phyloP scores from a whole-genome alignment of 1,140 invertebrate species.

The Meloidogyne hapla region DNA sequence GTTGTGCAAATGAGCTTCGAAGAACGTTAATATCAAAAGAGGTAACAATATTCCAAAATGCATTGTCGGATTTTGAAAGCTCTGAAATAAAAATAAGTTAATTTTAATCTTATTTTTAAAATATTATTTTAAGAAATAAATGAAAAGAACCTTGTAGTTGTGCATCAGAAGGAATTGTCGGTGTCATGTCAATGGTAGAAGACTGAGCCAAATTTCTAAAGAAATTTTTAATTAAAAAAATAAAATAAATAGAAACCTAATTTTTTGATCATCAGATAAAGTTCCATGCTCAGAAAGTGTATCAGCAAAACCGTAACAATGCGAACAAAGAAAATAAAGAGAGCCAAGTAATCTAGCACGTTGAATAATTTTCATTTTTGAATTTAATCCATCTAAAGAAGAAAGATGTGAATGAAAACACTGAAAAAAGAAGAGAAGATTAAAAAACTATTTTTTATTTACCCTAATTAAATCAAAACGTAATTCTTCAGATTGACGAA shows the following conservation, averaged over 20 bases:
- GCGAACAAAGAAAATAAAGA: constrained; percentile 33
- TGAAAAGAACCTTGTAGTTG: constrained; percentile 20
- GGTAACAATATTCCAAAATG: constrained; percentile 37
- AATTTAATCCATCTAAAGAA: background rate
- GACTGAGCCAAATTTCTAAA: constrained; percentile 5
- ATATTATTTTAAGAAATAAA: too few species aligned
- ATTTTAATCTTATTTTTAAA: too few species aligned
- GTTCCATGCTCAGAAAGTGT: constrained; percentile 1
- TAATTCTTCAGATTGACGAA: constrained; percentile 12
- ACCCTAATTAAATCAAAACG: constrained; percentile 12
- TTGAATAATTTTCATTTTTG: background rate
- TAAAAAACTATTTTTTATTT: background rate
- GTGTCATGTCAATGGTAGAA: background rate
- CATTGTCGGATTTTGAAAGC: constrained; percentile 15
- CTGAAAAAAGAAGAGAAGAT: too few species aligned
- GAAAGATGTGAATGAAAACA: background rate
- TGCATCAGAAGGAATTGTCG: background rate
- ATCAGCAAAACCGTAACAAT: constrained; percentile 28
- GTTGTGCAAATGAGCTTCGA: background rate
- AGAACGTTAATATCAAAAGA: constrained; percentile 28
- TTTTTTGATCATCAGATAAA: constrained; percentile 11
- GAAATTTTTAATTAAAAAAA: background rate
- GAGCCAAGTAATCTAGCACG: constrained; percentile 14
- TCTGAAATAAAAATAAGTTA: constrained; percentile 31
- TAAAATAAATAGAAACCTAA: background rate